Evolutionary conservation across 2,888 invertebrate genomes (phyloP).

Genomic region (Sclerodermus sp.): DNA sequence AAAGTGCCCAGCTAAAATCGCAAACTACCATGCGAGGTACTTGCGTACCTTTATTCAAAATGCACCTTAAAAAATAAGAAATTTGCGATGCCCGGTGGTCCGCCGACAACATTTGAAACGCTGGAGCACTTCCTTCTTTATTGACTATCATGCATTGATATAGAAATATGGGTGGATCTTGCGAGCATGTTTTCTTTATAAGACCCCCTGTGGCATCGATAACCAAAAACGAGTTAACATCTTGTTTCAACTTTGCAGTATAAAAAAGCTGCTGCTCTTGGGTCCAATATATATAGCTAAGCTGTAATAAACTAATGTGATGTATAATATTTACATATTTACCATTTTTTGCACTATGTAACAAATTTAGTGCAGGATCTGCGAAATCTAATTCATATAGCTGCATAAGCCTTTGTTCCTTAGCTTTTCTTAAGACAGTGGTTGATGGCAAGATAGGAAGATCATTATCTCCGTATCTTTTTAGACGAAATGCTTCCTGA

Average conservation of each 20-base stretch:
- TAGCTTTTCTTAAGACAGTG: constrained; percentile 11
- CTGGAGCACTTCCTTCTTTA: too few species aligned
- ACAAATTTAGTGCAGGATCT: constrained; percentile 11
- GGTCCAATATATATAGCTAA: constrained; percentile 11
- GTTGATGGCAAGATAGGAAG: constrained; percentile 13
- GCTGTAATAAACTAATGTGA: constrained; percentile 12
- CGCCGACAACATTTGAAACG: too few species aligned
- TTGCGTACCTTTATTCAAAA: too few species aligned
- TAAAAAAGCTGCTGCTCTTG: constrained; percentile 10
- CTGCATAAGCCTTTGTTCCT: constrained; percentile 15
- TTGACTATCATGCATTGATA: constrained; percentile 21
- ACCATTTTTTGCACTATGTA: constrained; percentile 8
- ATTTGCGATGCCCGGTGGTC: too few species aligned
- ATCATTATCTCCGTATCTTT: constrained; percentile 16
- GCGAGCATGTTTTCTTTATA: too few species aligned
- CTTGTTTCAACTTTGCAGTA: constrained; percentile 7
- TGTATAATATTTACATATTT: constrained; percentile 16
- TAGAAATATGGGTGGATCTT: too few species aligned
- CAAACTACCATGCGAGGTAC: too few species aligned
- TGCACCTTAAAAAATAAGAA: too few species aligned
- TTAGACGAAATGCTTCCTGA: constrained; percentile 11
- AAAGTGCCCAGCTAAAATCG: too few species aligned
- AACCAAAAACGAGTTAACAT: constrained; percentile 5
- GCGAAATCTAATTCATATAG: constrained; percentile 11
- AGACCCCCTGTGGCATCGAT: constrained; percentile 18